Percentiles rank a stretch among this genome's conserved stretches.
These are phyloP conservation scores for Anas platyrhynchos DNA, from an alignment of 2,113 vertebrate species.

Conservation along the genomic window DNA sequence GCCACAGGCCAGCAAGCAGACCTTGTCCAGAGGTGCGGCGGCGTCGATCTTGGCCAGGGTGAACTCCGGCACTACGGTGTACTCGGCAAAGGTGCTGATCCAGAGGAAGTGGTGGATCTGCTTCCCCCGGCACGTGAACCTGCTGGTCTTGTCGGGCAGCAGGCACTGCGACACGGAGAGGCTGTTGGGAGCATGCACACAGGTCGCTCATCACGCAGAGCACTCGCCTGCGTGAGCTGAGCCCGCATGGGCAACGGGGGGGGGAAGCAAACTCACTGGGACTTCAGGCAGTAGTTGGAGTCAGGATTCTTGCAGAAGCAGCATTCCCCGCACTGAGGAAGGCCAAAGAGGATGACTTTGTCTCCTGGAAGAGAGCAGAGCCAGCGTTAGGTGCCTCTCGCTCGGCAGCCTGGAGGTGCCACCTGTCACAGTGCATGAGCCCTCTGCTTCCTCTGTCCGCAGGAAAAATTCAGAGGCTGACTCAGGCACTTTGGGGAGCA, in stretches of 20 bases:
- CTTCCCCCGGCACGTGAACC: slow-evolving; percentile 83
- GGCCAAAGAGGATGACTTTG: slow-evolving; percentile 84
- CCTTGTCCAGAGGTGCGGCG: slow-evolving; percentile 82
- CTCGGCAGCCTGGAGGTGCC: neutral
- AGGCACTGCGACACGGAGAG: neutral
- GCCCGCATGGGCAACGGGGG: too few species aligned
- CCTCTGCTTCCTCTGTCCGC: too few species aligned
- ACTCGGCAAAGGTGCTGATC: slow-evolving; percentile 86
- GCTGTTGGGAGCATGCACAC: neutral
- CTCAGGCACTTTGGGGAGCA: accelerated
- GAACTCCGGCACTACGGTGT: slow-evolving; percentile 82
- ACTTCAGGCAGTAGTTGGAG: slow-evolving; percentile 81
- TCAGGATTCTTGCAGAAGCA: slow-evolving; percentile 79
- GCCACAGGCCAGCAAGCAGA: slow-evolving; percentile 83
- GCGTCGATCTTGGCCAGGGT: slow-evolving; percentile 79
- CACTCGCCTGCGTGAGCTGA: too few species aligned
- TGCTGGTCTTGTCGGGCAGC: slow-evolving; percentile 72
- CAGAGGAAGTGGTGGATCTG: slow-evolving; percentile 81
- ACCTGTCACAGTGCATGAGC: neutral
- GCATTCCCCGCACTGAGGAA: slow-evolving; percentile 84
- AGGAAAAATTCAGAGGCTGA: neutral
- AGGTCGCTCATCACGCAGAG: neutral
- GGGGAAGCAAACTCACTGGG: slow-evolving; percentile 72
- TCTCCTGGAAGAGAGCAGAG: slow-evolving; percentile 75
- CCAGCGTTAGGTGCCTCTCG: neutral